Percentiles rank a stretch among this genome's conserved stretches.
Evolutionary conservation across 1,140 invertebrate species (phyloP).

Genomic region (Panonychus citri): DNA sequence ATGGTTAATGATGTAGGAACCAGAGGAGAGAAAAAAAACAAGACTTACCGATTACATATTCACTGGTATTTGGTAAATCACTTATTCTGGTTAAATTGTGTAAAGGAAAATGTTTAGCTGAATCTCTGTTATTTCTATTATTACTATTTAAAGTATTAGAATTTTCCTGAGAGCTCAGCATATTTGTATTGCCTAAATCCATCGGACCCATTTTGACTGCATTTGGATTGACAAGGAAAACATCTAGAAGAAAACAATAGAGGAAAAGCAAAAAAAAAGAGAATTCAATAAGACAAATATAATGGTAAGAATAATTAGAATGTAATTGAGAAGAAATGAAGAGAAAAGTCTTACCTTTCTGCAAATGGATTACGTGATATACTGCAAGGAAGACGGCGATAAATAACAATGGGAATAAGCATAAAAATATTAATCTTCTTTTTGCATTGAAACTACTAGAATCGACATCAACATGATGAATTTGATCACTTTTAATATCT

Average conservation of each 20-base stretch:
- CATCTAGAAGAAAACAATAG: too few relatives aligned
- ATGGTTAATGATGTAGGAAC: too few relatives aligned
- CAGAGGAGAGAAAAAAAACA: too few relatives aligned
- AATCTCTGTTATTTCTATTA: too few relatives aligned
- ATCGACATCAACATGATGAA: background rate
- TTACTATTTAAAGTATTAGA: too few relatives aligned
- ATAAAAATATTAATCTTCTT: background rate
- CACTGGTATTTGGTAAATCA: too few relatives aligned
- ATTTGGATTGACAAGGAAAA: background rate
- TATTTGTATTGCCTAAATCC: background rate
- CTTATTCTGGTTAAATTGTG: too few relatives aligned
- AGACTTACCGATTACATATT: too few relatives aligned
- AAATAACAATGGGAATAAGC: background rate
- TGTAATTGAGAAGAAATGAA: background rate
- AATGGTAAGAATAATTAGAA: background rate
- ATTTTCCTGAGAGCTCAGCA: background rate
- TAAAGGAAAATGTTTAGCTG: too few relatives aligned
- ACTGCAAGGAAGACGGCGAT: background rate
- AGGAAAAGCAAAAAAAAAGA: too few relatives aligned
- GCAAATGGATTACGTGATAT: background rate
- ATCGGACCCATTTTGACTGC: background rate
- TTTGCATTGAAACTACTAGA: background rate
- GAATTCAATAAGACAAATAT: background rate
- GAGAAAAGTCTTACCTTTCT: background rate
- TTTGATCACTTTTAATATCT: background rate